A percentile compares a stretch with the other conserved stretches of the same genome.
phyloP scores from a whole-genome alignment of 64 coral and sea anemone species.

The Exaiptasia diaphana region DNA sequence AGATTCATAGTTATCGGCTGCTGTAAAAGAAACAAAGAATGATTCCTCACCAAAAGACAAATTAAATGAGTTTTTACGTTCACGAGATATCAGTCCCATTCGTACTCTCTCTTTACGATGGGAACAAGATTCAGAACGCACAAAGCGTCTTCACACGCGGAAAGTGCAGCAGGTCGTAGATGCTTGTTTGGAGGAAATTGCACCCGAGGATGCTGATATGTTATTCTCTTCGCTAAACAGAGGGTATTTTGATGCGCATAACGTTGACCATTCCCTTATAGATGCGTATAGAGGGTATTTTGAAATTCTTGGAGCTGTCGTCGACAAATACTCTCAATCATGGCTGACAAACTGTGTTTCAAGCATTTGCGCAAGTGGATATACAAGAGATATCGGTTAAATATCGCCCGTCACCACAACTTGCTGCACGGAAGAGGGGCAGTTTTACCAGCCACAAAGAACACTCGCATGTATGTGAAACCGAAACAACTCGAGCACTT shows the following conservation, averaged over 20 bases:
- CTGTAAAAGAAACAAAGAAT: too few species aligned
- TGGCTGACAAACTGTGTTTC: slow-evolving; percentile 44
- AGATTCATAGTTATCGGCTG: too few species aligned
- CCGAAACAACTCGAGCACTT: too few species aligned
- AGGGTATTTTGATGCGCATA: not conserved
- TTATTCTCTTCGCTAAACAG: slow-evolving; percentile 2
- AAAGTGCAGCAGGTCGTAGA: slow-evolving; percentile 39
- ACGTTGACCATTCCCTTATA: not conserved
- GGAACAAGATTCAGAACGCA: slow-evolving; percentile 25
- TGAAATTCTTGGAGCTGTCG: slow-evolving; percentile 51
- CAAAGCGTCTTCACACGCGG: slow-evolving; percentile 28
- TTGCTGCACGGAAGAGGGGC: slow-evolving; percentile 48
- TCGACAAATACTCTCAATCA: slow-evolving; percentile 42
- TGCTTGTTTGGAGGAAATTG: slow-evolving; percentile 59
- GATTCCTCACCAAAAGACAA: too few species aligned
- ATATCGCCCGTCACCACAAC: slow-evolving; percentile 31
- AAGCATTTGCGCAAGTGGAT: slow-evolving; percentile 28
- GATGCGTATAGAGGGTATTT: not conserved
- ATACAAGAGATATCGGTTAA: slow-evolving; percentile 27
- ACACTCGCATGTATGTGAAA: too few species aligned
- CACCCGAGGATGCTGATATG: slow-evolving; percentile 47
- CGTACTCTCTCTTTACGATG: slow-evolving; percentile 25
- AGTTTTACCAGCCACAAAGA: not conserved
- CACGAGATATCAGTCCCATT: slow-evolving; percentile 44
- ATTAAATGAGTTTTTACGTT: too few species aligned